Base-by-base conservation (phyloP, 1,140 invertebrate species). In the Microplitis demolitor region DNA sequence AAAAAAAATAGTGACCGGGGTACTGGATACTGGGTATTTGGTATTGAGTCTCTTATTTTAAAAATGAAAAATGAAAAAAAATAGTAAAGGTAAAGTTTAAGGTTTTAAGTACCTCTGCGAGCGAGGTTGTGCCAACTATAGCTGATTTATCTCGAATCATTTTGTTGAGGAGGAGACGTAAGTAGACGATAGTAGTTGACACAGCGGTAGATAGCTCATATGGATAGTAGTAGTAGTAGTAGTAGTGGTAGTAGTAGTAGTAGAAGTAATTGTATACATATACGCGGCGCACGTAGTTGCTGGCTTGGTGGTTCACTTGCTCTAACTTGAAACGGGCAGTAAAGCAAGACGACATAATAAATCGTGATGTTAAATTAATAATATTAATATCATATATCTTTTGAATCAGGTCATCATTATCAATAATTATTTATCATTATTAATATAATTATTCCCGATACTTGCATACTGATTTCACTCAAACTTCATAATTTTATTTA, bases 221-320 rank as follows among this genome's bases (percentile, higher is more conserved):
- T 77, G 76, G 75, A 80, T 79, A 73, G 77, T 75, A 78, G 39
- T 45, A 45, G 39, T 45, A 45, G 39, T 11, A 11, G 9, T 45
- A 45, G 39, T 45, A 5, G 39, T 45, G 4, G 37, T 39, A 39
- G 37, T 39, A 45, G 39, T 45, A 45, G 39, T 45, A 45, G 39
- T 45, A 45, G 39, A 45, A 45, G 81, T 84, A 83, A 84, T 83
- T 76, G 82, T 86, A 82, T 85, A 85, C 82, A 80, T 84, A 85
- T 84, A 85, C 84, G 84, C 83, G 84, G 78, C 80, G 83, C 78
- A 85, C 82, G 84, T 76, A 71, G 71, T 79, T 82, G 84, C 84
- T 85, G 83, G 83, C 77, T 84, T 81, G 84, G 83, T 80, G 80
- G 82, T 80, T 83, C 80, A 82, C 83, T 86, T 86, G 84, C 84